A percentile compares a stretch with the other conserved stretches of the same genome.
phyloP scores from a whole-genome alignment of 2,888 invertebrate genomes.

The Lucinisca nassula region DNA sequence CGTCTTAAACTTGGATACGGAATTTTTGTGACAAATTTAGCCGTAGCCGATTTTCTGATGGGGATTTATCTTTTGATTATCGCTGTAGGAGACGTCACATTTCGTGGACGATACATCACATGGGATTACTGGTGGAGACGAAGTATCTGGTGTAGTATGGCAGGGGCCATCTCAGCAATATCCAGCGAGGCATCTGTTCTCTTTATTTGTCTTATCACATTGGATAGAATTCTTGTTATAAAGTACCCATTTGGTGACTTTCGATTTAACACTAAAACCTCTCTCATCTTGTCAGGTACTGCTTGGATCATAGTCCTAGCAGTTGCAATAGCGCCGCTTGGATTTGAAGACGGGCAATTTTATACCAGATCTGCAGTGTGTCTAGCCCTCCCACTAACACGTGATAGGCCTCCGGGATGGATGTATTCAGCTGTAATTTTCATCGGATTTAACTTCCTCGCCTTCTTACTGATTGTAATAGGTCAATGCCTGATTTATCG shows the following conservation, averaged over 20 bases:
- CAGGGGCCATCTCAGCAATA: conserved; percentile 69
- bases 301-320: conserved; percentile 79
- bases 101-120: conserved; percentile 64
- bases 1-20: conserved; percentile 51
- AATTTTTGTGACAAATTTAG: conserved; percentile 61
- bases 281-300: conserved; percentile 66
- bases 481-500: conserved; percentile 85
- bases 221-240: conserved; percentile 90
- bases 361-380: conserved; percentile 84
- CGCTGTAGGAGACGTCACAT: conserved; percentile 69
- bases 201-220: conserved; percentile 90
- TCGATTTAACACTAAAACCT: conserved; percentile 72
- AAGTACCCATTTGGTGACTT: conserved; percentile 89
- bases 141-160: conserved; percentile 65
- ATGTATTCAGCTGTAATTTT: conserved; percentile 85
- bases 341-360: conserved; percentile 77
- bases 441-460: conserved; percentile 82
- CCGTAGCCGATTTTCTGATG: too few species aligned
- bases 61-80: conserved; percentile 61
- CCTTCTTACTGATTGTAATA: conserved; percentile 81
- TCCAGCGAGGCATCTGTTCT: conserved; percentile 91
- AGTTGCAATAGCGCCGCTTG: conserved; percentile 83
- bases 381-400: conserved; percentile 85
- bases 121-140: conserved; percentile 68
- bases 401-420: conserved; percentile 85